Conservation (phyloP, 2,797 vertebrate genomes). For the Hozukius guyotensis region DNA sequence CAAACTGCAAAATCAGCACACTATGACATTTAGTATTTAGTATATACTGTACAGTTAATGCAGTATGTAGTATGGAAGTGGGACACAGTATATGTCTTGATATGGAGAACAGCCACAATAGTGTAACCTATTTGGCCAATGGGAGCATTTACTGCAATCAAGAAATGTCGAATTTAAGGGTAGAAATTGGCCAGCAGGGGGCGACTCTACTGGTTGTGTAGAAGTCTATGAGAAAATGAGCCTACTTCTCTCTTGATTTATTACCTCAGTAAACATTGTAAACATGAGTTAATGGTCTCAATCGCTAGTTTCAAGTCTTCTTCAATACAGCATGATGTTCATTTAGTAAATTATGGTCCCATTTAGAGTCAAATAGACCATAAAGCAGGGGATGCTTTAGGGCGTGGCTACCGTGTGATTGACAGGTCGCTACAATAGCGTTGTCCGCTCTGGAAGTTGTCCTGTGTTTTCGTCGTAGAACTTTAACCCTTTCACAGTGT, state of each 20-base stretch:
- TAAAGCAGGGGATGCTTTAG: no score
- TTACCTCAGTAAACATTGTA: no score
- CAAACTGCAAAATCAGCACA: not conserved
- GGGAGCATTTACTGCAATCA: not conserved
- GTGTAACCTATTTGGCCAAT: not conserved
- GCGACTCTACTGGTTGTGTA: fast-evolving
- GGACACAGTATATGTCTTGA: not conserved
- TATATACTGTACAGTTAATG: not conserved
- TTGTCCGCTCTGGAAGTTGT: no score
- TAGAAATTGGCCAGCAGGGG: not conserved
- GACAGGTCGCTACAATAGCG: fast-evolving
- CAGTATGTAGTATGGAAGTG: not conserved
- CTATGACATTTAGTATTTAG: not conserved
- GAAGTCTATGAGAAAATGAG: no score
- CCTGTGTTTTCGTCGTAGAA: fast-evolving
- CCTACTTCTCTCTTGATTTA: no score
- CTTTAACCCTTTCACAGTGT: no score
- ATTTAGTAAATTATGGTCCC: no score
- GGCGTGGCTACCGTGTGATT: no score
- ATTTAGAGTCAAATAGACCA: no score
- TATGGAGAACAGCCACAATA: not conserved
- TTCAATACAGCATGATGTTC: no score
- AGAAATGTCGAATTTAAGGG: not conserved
- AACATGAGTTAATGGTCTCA: no score
- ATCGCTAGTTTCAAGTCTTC: no score